Evolutionary conservation across 2,888 invertebrate species (phyloP).

Genomic region (Aradus depressus): DNA sequence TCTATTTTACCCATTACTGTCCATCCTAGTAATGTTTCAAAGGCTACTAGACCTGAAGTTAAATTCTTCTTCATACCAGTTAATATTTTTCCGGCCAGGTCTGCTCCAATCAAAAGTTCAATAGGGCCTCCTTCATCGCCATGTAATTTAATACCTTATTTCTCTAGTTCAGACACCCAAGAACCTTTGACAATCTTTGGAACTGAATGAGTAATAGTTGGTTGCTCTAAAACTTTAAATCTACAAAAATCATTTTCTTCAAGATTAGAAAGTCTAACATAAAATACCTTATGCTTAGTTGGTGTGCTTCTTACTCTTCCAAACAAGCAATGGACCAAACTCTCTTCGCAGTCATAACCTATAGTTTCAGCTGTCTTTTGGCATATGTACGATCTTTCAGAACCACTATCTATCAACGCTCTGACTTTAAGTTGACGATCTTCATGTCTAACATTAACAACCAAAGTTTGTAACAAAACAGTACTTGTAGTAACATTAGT

Average conservation of each 20-base stretch:
- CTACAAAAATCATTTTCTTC: neutral
- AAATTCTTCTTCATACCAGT: conserved; percentile 2
- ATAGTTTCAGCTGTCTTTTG: neutral
- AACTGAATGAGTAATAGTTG: neutral
- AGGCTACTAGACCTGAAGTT: conserved; percentile 4
- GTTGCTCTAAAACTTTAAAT: neutral
- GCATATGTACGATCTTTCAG: conserved; percentile 1
- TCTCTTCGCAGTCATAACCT: neutral
- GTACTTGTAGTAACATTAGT: conserved; percentile 3
- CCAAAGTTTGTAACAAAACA: conserved; percentile 15
- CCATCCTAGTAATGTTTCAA: conserved; percentile 13
- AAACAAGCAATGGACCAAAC: conserved; percentile 11
- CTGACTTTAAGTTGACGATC: neutral
- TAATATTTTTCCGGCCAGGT: conserved; percentile 8
- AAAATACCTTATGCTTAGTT: neutral
- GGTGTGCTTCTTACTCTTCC: neutral
- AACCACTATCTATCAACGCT: conserved; percentile 4
- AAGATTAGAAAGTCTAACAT: neutral
- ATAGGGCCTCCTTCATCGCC: conserved; percentile 2
- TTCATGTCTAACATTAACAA: neutral
- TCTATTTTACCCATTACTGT: conserved; percentile 4
- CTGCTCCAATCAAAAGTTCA: conserved; percentile 13
- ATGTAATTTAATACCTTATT: neutral
- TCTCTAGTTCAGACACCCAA: neutral
- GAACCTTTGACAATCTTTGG: neutral